Conservation (phyloP, 2,888 invertebrate species). For the Trilocha varians region DNA sequence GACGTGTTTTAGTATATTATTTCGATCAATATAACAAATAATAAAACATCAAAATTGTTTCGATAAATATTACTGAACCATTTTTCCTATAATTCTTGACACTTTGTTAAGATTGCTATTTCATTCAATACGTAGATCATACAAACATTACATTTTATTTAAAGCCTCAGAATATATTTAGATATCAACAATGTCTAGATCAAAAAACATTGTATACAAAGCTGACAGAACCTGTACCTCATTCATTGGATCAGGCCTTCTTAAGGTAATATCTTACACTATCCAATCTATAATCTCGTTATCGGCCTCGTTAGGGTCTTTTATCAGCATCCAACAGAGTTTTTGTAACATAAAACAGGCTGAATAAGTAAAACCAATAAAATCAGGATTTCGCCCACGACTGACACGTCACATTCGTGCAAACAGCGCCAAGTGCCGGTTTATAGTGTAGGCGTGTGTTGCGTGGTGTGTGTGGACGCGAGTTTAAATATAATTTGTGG, state of each 20-base stretch:
- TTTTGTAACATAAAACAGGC: constrained; percentile 39
- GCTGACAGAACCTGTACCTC: neutral
- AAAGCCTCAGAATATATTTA: too few species aligned
- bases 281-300: constrained; percentile 13
- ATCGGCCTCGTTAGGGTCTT: constrained; percentile 11
- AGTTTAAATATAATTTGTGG: neutral
- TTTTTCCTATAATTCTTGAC: too few species aligned
- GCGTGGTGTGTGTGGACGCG: constrained; percentile 15
- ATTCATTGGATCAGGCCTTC: neutral
- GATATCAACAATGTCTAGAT: too few species aligned
- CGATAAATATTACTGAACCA: too few species aligned
- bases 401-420: constrained; percentile 39
- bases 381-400: constrained; percentile 59
- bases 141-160: too few species aligned
- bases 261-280: neutral
- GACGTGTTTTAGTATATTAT: too few species aligned
- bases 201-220: too few species aligned
- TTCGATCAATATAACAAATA: too few species aligned
- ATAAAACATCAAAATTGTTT: too few species aligned
- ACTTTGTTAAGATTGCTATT: too few species aligned
- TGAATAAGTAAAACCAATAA: constrained; percentile 51
- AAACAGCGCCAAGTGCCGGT: constrained; percentile 40
- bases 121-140: too few species aligned
- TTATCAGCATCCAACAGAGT: constrained; percentile 16
- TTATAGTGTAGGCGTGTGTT: constrained; percentile 34